Conservation (phyloP, 1,140 invertebrate species). For the Polypedilum vanderplanki region DNA sequence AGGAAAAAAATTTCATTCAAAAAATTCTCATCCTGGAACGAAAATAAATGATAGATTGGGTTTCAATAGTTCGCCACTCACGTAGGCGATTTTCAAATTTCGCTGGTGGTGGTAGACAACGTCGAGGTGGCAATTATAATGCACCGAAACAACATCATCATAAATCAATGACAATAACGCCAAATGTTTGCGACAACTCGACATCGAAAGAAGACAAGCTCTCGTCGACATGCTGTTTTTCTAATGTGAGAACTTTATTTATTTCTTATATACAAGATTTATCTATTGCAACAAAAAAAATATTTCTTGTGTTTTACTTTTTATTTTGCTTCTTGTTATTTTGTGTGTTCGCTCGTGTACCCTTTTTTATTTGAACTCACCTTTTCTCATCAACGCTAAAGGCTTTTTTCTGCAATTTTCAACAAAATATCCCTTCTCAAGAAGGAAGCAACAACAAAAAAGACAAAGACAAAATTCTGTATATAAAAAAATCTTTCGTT, state of each 20-base stretch:
- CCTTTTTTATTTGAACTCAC: not conserved
- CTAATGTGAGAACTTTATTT: not conserved
- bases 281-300: too few species aligned
- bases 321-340: too few species aligned
- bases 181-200: not conserved
- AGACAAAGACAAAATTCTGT: not conserved
- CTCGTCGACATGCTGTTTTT: not conserved
- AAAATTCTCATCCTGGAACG: too few species aligned
- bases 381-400: conserved; percentile 3
- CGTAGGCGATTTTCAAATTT: conserved; percentile 64
- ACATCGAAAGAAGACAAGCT: not conserved
- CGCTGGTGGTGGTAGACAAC: conserved; percentile 52
- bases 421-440: not conserved
- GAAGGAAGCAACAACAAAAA: not conserved
- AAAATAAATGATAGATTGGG: conserved; percentile 72
- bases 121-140: not conserved
- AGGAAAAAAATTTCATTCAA: not conserved
- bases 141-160: conserved; percentile 13
- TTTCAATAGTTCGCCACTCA: conserved; percentile 66
- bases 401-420: not conserved
- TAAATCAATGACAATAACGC: not conserved
- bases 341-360: not conserved
- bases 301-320: too few species aligned
- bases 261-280: not conserved
- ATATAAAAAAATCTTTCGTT: not conserved